Percentiles rank a stretch among this genome's conserved stretches.
Evolutionary conservation across 2,888 invertebrate species (phyloP).

Genomic region (Ellobium chinense): DNA sequence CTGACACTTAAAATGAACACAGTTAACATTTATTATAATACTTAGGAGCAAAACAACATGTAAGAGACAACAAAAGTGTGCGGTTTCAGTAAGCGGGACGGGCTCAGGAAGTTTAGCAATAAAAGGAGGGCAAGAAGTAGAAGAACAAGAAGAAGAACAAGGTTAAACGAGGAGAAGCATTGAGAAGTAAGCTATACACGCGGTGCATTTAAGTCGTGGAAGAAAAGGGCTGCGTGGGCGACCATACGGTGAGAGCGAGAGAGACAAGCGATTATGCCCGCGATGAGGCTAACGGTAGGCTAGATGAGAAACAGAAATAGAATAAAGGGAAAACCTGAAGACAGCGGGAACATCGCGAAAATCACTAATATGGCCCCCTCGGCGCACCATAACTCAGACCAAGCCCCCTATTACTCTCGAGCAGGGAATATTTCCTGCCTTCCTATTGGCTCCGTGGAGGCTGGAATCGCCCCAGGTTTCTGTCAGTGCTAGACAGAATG

Average conservation of each 20-base stretch:
- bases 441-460: slow-evolving; percentile 18
- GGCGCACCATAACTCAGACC: background rate
- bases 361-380: background rate
- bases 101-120: background rate
- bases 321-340: too few species aligned
- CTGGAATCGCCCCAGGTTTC: slow-evolving; percentile 31
- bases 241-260: too few species aligned
- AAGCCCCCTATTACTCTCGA: background rate
- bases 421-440: slow-evolving; percentile 19
- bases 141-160: slow-evolving; percentile 9
- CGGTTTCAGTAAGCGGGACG: background rate
- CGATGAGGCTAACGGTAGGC: too few species aligned
- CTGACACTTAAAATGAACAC: too few species aligned
- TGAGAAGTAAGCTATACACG: too few species aligned
- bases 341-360: background rate
- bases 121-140: background rate
- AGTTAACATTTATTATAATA: background rate
- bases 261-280: too few species aligned
- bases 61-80: background rate
- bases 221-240: too few species aligned
- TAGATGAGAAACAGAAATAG: too few species aligned
- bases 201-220: too few species aligned
- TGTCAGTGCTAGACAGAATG: background rate
- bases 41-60: background rate
- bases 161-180: too few species aligned